A percentile compares a stretch with the other conserved stretches of the same genome.
phyloP scores from a whole-genome alignment of 2,888 invertebrate species.

The Plutella xylostella region DNA sequence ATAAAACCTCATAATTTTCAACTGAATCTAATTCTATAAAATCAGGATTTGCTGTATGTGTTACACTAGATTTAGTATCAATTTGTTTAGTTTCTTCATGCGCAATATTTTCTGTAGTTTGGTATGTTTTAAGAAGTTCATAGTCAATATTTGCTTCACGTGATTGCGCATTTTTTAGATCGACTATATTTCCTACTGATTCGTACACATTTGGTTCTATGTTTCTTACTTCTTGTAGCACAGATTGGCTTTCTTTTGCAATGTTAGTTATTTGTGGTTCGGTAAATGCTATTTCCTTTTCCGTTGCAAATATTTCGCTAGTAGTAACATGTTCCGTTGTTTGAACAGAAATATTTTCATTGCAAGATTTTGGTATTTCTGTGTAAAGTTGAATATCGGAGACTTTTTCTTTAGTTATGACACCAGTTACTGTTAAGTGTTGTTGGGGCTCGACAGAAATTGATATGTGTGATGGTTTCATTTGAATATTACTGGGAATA shows the following conservation, averaged over 20 bases:
- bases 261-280: constrained; percentile 26
- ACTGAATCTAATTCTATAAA: neutral
- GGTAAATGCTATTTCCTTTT: constrained; percentile 27
- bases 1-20: constrained; percentile 26
- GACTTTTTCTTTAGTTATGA: constrained; percentile 28
- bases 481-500: neutral
- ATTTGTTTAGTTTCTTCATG: constrained; percentile 45
- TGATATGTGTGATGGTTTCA: constrained; percentile 1
- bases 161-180: constrained; percentile 5
- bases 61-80: constrained; percentile 15
- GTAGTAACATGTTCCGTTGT: constrained; percentile 35
- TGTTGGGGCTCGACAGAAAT: constrained; percentile 32
- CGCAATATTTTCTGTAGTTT: constrained; percentile 14
- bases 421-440: constrained; percentile 36
- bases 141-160: constrained; percentile 10
- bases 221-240: constrained; percentile 20
- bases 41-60: neutral
- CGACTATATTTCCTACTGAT: constrained; percentile 9
- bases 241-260: constrained; percentile 22
- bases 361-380: constrained; percentile 20
- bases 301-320: constrained; percentile 28
- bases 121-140: constrained; percentile 10
- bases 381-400: constrained; percentile 22
- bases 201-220: constrained; percentile 4
- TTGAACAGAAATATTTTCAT: constrained; percentile 31